A percentile compares a stretch with the other conserved stretches of the same genome.
Conservation (phyloP, 2,797 vertebrate genomes). For the Sandelia bainsii region DNA sequence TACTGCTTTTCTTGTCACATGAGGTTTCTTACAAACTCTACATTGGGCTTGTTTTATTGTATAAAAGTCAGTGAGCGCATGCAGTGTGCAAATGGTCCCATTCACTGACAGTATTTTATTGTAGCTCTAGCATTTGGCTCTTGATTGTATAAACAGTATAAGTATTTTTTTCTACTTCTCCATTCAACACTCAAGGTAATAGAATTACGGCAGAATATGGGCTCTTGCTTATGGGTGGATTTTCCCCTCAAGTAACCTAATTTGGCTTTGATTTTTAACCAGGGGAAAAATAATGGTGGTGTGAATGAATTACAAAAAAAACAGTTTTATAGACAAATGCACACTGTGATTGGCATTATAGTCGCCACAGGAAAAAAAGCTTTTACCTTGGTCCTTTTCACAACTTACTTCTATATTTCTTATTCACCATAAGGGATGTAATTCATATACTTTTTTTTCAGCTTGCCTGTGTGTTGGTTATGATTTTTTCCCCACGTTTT, state of each 20-base stretch:
- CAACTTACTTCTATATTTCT: slow-evolving; percentile 33
- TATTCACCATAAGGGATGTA: slow-evolving; percentile 44
- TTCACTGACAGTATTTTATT: slow-evolving; percentile 17
- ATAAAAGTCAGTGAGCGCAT: background rate
- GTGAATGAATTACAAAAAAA: slow-evolving; percentile 31
- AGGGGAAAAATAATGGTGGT: slow-evolving; percentile 25
- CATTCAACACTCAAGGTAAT: slow-evolving; percentile 28
- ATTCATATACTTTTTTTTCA: slow-evolving; percentile 21
- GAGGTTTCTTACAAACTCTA: slow-evolving; percentile 16
- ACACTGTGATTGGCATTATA: slow-evolving; percentile 20
- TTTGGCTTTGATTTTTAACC: slow-evolving; percentile 23
- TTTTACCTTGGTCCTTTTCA: slow-evolving; percentile 37
- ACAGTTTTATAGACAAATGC: slow-evolving; percentile 29
- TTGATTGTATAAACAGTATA: slow-evolving; percentile 12
- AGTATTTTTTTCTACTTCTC: slow-evolving; percentile 6
- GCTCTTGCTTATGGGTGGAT: slow-evolving; percentile 20
- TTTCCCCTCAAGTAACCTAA: slow-evolving; percentile 11
- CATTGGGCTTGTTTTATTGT: slow-evolving; percentile 13
- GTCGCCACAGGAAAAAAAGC: slow-evolving; percentile 2
- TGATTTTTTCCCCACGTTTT: slow-evolving; percentile 20
- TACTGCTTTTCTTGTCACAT: slow-evolving; percentile 12
- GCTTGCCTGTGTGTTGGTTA: slow-evolving; percentile 3
- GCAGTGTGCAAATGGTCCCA: background rate
- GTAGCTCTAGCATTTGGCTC: slow-evolving; percentile 1
- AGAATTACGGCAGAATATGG: slow-evolving; percentile 7